phyloP scores from a whole-genome alignment of 1,140 invertebrate genomes.

The Amyelois transitella region DNA sequence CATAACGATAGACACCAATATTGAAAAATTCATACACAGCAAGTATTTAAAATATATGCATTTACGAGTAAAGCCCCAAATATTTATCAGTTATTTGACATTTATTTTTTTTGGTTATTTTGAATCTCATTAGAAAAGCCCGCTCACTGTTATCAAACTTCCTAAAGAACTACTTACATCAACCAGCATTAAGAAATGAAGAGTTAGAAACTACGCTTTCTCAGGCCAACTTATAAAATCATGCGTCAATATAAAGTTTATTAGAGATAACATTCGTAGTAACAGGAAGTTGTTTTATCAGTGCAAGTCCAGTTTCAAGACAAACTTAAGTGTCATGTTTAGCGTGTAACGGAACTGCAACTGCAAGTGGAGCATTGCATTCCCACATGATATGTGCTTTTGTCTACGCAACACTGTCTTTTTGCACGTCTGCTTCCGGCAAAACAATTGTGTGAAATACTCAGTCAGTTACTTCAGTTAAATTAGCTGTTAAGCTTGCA shows the following conservation, averaged over 20 bases:
- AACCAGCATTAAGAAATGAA: too few species aligned
- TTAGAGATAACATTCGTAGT: background rate
- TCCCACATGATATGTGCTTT: slow-evolving; percentile 48
- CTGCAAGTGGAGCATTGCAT: slow-evolving; percentile 57
- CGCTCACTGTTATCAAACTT: too few species aligned
- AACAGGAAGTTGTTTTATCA: background rate
- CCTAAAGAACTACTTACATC: too few species aligned
- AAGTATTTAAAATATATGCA: too few species aligned
- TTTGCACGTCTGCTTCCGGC: slow-evolving; percentile 41
- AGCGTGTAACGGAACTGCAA: slow-evolving; percentile 25
- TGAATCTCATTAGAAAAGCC: too few species aligned
- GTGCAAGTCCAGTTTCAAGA: background rate
- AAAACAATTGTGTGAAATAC: slow-evolving; percentile 23
- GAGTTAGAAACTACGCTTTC: background rate
- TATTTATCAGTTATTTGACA: too few species aligned
- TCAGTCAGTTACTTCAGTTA: background rate
- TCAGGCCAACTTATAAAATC: background rate
- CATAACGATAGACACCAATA: background rate
- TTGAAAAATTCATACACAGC: background rate
- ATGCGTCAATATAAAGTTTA: background rate
- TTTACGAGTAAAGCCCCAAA: too few species aligned
- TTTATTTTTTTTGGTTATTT: too few species aligned
- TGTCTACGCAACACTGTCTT: slow-evolving; percentile 52
- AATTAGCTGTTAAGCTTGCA: background rate
- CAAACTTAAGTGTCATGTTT: slow-evolving; percentile 6